These are phyloP conservation scores for Dynastes hyllus DNA, from an alignment of 2,888 invertebrate species.

Conservation along the genomic window DNA sequence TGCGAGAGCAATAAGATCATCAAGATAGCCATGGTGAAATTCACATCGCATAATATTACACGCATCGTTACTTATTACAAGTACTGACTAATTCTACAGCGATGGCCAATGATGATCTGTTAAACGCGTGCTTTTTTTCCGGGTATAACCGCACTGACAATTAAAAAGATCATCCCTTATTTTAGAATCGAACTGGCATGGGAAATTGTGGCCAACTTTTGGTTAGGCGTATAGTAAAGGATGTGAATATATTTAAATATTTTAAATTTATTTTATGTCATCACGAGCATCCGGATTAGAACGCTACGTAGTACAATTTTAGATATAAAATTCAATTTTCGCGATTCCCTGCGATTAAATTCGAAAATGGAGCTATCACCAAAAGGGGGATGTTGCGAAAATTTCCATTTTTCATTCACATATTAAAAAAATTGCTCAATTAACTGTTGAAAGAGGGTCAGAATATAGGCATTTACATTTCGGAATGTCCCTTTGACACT, in stretches of 20 bases:
- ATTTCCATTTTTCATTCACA: slow-evolving; percentile 30
- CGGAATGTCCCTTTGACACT: slow-evolving; percentile 21
- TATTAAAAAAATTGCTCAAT: slow-evolving; percentile 34
- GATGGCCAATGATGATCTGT: slow-evolving; percentile 50
- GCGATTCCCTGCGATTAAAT: slow-evolving; percentile 4
- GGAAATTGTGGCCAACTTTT: slow-evolving; percentile 49
- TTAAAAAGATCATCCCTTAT: slow-evolving; percentile 51
- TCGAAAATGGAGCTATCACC: slow-evolving; percentile 1
- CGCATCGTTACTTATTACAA: slow-evolving; percentile 1
- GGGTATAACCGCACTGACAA: slow-evolving; percentile 51
- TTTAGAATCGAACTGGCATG: slow-evolving; percentile 53
- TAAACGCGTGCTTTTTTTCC: slow-evolving; percentile 44
- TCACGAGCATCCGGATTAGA: too few species aligned
- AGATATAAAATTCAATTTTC: slow-evolving; percentile 13
- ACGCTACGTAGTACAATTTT: too few species aligned
- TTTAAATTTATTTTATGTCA: not conserved
- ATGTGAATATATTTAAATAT: slow-evolving; percentile 1
- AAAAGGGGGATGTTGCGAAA: slow-evolving; percentile 8
- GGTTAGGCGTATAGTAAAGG: not conserved
- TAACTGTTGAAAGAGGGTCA: not conserved
- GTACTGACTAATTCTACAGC: slow-evolving; percentile 57
- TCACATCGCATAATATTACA: slow-evolving; percentile 28
- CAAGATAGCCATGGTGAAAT: slow-evolving; percentile 12
- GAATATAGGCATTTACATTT: slow-evolving; percentile 5
- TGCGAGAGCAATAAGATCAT: slow-evolving; percentile 3